Base-by-base conservation (phyloP, 2,113 vertebrate genomes). In the Urocitellus parryii region DNA sequence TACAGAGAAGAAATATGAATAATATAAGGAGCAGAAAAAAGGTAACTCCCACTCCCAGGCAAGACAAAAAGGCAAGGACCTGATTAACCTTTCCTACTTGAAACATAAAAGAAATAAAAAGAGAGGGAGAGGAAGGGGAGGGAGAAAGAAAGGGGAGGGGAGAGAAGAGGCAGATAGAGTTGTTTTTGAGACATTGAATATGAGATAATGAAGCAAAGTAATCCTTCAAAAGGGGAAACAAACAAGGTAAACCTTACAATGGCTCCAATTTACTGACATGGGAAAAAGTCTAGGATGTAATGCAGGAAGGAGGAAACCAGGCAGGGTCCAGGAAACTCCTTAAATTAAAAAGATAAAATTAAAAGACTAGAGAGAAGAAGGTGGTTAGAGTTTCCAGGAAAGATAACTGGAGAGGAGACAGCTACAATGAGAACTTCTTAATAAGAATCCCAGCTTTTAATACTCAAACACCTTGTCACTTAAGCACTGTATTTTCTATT, bases 101-200 rank as follows among this genome's bases (percentile, higher is more conserved):
- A 90, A 96, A 90, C 6, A 83, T 13, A 68, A 39, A 3, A 58
- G 12, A 65, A 53, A 51, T 14, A 48, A n/a, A 79, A 2, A 1
- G 12, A 25, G 5, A 16, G 12, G 12, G n/a, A 39, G 17, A 2
- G 0, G 20, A n/a, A 14, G 5, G 8, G 12, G 25, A 53, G 13
- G 6, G 16, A n/a, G 5, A n/a, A 22, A 18, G 7, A 2, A 32
- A 39, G 39, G 6, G 8, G 45, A 67, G 4, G 18, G 74, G 32
- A 67, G 25, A 29, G 1, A 20, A 37, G 8, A 73, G 68, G n/a
- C 16, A 72, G 68, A 18, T 85, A 78, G 65, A 83, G 32, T 39
- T 1, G 6, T 20, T 95, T 88, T 53, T 68, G 61, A 96, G 42
- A 93, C 24, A 42, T 2, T 94, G 61, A 4, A 32, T 76, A 45